Percentiles rank a stretch among this genome's conserved stretches.
Conservation (phyloP, 2,888 invertebrate species). For the Drosophila neutralis region DNA sequence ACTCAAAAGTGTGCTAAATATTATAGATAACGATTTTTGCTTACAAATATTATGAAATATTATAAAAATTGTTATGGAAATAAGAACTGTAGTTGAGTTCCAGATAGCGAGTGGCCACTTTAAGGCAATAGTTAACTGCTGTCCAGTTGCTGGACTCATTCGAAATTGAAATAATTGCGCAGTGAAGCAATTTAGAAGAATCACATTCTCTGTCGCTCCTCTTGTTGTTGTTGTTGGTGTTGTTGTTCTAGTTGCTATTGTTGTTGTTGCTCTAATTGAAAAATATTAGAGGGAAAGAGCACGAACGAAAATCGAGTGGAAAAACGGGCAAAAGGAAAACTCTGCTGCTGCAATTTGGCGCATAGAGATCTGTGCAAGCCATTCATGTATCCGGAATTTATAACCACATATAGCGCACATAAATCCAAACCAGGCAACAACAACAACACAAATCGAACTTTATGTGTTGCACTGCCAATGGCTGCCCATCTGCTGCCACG, state of each 20-base stretch:
- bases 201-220: constrained; percentile 58
- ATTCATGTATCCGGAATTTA: constrained; percentile 79
- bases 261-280: constrained; percentile 71
- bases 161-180: constrained; percentile 83
- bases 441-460: constrained; percentile 70
- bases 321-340: constrained; percentile 54
- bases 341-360: constrained; percentile 74
- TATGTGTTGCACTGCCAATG: constrained; percentile 79
- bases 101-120: neutral
- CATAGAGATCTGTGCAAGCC: constrained; percentile 72
- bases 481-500: constrained; percentile 68
- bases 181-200: constrained; percentile 84
- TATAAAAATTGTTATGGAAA: too few species aligned
- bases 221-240: constrained; percentile 29
- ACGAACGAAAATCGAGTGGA: constrained; percentile 42
- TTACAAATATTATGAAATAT: too few species aligned
- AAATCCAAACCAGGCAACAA: constrained; percentile 64
- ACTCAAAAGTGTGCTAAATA: too few species aligned
- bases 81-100: neutral
- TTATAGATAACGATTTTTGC: too few species aligned
- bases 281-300: constrained; percentile 57
- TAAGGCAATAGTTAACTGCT: constrained; percentile 16
- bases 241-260: constrained; percentile 30
- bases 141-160: constrained; percentile 53
- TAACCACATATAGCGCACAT: constrained; percentile 80